A percentile compares a stretch with the other conserved stretches of the same genome.
Conservation (phyloP, 2,888 invertebrate species). For the Parnassius apollo region DNA sequence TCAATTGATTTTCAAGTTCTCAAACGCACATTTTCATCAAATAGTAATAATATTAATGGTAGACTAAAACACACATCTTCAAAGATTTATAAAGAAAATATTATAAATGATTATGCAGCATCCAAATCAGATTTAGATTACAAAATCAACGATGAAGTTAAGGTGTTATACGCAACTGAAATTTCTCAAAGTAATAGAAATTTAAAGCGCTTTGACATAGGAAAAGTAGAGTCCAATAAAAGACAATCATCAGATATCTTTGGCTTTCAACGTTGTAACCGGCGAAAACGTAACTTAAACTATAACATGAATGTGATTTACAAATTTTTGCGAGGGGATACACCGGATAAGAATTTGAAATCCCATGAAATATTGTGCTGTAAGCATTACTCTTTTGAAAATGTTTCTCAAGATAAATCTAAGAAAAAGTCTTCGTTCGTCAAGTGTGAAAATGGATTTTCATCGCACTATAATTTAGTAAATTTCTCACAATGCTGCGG, state of each 20-base stretch:
- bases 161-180: constrained; percentile 19
- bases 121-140: neutral
- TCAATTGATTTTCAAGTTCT: constrained; percentile 17
- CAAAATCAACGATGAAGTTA: constrained; percentile 13
- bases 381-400: constrained; percentile 24
- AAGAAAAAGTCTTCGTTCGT: constrained; percentile 19
- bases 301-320: constrained; percentile 25
- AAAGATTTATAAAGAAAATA: neutral
- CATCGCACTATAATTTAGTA: constrained; percentile 22
- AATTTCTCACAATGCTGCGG: constrained; percentile 19
- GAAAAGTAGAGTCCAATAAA: constrained; percentile 4
- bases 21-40: constrained; percentile 12
- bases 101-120: constrained; percentile 2
- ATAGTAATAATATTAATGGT: constrained; percentile 4
- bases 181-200: constrained; percentile 5
- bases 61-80: constrained; percentile 2
- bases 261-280: constrained; percentile 21
- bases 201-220: constrained; percentile 1
- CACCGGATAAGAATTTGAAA: constrained; percentile 6
- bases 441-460: constrained; percentile 9
- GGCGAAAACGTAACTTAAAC: constrained; percentile 18
- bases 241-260: constrained; percentile 14
- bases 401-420: constrained; percentile 11
- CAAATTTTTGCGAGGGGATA: constrained; percentile 22
- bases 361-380: constrained; percentile 15